These are phyloP conservation scores for Picus viridis DNA, from an alignment of 2,797 vertebrate genomes.

Conservation along the genomic window DNA sequence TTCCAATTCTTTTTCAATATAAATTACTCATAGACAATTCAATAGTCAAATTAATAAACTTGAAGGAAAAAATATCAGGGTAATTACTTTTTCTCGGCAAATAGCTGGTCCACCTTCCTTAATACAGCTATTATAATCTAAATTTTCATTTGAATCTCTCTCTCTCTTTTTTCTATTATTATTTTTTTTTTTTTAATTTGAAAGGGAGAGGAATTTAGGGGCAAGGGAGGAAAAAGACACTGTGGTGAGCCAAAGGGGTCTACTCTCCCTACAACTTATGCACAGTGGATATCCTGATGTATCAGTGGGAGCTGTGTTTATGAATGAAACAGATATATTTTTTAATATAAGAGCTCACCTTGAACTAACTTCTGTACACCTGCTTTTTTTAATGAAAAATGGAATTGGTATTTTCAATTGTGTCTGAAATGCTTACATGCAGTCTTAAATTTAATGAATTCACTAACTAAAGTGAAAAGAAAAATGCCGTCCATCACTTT, in stretches of 20 bases:
- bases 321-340: not conserved
- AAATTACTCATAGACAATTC: too few species aligned
- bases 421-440: not conserved
- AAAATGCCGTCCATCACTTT: not conserved
- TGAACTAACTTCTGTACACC: not conserved
- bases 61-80: not conserved
- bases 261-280: not conserved
- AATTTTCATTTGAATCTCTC: not conserved
- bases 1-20: not conserved
- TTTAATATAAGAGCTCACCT: not conserved
- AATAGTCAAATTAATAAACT: not conserved
- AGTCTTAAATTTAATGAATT: not conserved
- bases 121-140: not conserved
- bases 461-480: not conserved
- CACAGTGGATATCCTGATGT: not conserved
- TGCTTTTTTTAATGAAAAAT: not conserved
- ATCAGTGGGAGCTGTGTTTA: accelerated
- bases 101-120: not conserved
- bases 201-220: not conserved
- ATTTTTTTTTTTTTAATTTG: not conserved
- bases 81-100: not conserved
- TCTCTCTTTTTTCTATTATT: too few species aligned
- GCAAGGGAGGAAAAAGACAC: not conserved
- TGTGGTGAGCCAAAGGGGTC: not conserved
- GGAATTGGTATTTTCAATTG: not conserved